Conservation (phyloP, 2,797 vertebrate species). For the Telmatherina bonti region DNA sequence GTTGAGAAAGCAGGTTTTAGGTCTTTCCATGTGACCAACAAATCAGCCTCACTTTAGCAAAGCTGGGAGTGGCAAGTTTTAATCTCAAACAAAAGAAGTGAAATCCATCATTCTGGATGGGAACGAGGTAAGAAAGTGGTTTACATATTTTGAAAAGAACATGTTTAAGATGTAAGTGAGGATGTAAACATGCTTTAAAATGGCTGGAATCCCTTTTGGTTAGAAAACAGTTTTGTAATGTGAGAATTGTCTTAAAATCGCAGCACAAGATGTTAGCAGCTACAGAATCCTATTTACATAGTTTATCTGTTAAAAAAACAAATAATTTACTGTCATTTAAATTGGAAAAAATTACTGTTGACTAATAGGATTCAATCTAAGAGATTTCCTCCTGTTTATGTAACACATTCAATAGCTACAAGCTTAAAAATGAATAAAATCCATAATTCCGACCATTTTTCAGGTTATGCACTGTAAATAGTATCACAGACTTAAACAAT, state of each 20-base stretch:
- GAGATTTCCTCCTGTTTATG: background rate
- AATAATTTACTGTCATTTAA: background rate
- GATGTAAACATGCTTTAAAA: no score
- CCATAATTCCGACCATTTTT: background rate
- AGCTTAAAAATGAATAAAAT: background rate
- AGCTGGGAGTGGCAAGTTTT: background rate
- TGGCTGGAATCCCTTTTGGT: no score
- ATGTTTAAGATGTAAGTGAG: no score
- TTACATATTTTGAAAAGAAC: background rate
- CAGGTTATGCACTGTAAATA: background rate
- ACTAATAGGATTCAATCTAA: background rate
- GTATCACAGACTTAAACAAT: no score
- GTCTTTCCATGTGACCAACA: slow-evolving; percentile 31
- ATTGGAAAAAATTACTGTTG: background rate
- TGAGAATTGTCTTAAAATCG: no score
- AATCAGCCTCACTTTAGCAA: slow-evolving; percentile 16
- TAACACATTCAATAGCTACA: background rate
- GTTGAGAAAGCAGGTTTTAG: slow-evolving; percentile 37
- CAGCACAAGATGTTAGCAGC: no score
- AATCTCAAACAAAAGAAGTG: slow-evolving; percentile 1
- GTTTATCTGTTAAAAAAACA: background rate
- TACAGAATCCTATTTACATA: no score
- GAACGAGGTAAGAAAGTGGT: slow-evolving; percentile 45
- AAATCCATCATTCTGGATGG: background rate
- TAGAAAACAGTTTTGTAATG: no score